Base-by-base conservation (phyloP, 2,888 invertebrate species). In the Oeneis ivallda region DNA sequence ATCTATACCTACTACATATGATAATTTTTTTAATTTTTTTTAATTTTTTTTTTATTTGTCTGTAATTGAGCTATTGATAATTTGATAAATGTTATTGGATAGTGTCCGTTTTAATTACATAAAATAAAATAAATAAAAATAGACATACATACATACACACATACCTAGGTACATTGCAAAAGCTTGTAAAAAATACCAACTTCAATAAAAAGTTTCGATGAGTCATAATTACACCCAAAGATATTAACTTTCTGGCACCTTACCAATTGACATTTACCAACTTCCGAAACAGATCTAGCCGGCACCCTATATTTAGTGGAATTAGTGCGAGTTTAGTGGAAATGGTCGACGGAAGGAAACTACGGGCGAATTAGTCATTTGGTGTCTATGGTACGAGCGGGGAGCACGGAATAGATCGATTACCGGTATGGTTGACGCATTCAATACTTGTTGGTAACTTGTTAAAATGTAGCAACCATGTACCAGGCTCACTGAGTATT, bases 401-500 rank as follows among this genome's bases (percentile, higher is more conserved):
- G 62, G 63, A 15, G 78, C 80, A 79, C 80, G 75, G 74, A 75
- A 70, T 71, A 41, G 58, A 54, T 19, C 4, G 57, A 41, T 80
- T 80, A 68, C 74, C 19, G 78, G 76, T 80, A 65, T 63, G 71
- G 80, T 72, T 61, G 56, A 8, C 4, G 70, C 56, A 67, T 83
- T 86, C 8, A 70, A 69, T 37, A 62, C 65, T n/a, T 10, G 10
- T 47, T 8, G n/a, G n/a, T n/a, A n/a, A n/a, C n/a, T n/a, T n/a
- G n/a, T n/a, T n/a, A n/a, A n/a, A n/a, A n/a, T n/a, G n/a, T n/a
- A n/a, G n/a, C n/a, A n/a, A n/a, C n/a, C n/a, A n/a, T n/a, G n/a
- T n/a, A n/a, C n/a, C n/a, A n/a, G n/a, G n/a, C n/a, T n/a, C n/a
- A n/a, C n/a, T n/a, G n/a, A n/a, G n/a, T n/a, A n/a, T n/a, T n/a